phyloP scores from a whole-genome alignment of 2,888 invertebrate genomes.

The Mellilla xanthometata region DNA sequence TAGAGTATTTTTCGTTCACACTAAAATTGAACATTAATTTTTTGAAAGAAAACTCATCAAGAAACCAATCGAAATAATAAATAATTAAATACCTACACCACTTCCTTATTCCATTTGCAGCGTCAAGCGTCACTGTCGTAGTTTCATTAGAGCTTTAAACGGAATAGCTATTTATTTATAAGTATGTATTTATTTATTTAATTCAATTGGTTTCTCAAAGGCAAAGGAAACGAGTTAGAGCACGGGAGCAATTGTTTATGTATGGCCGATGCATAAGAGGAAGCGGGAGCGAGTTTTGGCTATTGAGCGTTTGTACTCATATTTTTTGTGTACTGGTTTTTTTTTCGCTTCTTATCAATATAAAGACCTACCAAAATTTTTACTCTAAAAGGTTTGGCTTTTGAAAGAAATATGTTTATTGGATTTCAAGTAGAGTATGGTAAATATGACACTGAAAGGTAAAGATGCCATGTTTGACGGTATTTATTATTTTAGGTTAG shows the following conservation, averaged over 20 bases:
- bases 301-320: too few species aligned
- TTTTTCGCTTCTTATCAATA: too few species aligned
- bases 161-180: conserved; percentile 28
- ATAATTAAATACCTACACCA: not conserved
- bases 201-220: conserved; percentile 55
- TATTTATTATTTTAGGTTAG: too few species aligned
- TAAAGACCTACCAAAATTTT: too few species aligned
- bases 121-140: conserved; percentile 15
- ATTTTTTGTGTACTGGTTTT: too few species aligned
- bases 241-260: conserved; percentile 39
- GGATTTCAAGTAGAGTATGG: too few species aligned
- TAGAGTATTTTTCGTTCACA: too few species aligned
- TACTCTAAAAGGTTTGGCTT: too few species aligned
- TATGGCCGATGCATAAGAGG: conserved; percentile 19
- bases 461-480: too few species aligned
- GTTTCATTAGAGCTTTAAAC: conserved; percentile 42
- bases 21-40: not conserved
- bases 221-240: conserved; percentile 49
- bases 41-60: not conserved
- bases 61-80: not conserved
- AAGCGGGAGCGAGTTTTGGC: conserved; percentile 9
- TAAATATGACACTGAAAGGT: too few species aligned
- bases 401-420: too few species aligned
- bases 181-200: conserved; percentile 50
- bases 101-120: conserved; percentile 4